Evolutionary conservation across 2,888 invertebrate genomes (phyloP).

Genomic region (Ennomos erosarius): DNA sequence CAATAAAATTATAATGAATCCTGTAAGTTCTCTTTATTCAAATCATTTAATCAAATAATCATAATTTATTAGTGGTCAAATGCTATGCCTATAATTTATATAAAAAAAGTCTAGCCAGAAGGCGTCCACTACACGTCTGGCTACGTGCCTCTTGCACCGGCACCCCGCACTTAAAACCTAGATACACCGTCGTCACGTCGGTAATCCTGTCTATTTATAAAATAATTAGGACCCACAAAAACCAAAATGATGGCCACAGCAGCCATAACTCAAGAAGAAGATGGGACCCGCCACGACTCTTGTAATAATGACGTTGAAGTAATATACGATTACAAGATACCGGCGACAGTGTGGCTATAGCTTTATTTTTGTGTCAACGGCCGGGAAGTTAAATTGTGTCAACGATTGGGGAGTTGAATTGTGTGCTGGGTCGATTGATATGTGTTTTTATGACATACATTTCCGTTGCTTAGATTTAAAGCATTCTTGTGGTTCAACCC

Average conservation of each 20-base stretch:
- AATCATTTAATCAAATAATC: no score
- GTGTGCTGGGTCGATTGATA: slow-evolving; percentile 5
- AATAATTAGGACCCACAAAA: slow-evolving; percentile 12
- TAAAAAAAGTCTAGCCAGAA: no score
- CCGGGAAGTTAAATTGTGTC: slow-evolving; percentile 4
- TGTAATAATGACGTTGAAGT: slow-evolving; percentile 64
- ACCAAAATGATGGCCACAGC: slow-evolving; percentile 65
- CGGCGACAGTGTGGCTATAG: slow-evolving; percentile 19
- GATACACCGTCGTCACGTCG: no score
- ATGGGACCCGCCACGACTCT: slow-evolving; percentile 60
- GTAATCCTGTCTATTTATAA: no score
- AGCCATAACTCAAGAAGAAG: slow-evolving; percentile 49
- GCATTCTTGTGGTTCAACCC: neutral
- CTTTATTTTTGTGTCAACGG: slow-evolving; percentile 27
- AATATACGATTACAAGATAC: slow-evolving; percentile 66
- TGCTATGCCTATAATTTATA: no score
- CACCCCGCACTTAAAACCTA: no score
- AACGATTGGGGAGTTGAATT: neutral
- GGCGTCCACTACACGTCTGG: no score
- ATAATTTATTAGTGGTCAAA: no score
- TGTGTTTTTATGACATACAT: slow-evolving; percentile 7
- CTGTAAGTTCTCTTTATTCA: no score
- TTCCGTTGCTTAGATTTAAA: slow-evolving; percentile 6
- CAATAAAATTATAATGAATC: no score
- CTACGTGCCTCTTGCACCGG: no score